Percentiles rank a stretch among this genome's conserved stretches.
Conservation (phyloP, 2,797 vertebrate species). For the Centropyge bicolor region DNA sequence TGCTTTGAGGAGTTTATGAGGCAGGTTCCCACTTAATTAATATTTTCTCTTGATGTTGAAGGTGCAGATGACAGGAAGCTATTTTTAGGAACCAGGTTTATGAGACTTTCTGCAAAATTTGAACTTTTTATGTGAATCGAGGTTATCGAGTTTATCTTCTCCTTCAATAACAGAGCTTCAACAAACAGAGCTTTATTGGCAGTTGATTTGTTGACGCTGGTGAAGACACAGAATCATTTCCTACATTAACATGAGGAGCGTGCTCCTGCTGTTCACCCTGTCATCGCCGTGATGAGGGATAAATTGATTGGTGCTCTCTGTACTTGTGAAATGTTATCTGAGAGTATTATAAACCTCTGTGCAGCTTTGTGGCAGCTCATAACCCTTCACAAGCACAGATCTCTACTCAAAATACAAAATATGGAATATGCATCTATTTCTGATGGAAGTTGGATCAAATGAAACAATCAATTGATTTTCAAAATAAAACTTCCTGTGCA, state of each 20-base stretch:
- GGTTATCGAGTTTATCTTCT: background rate
- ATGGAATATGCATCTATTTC: too few relatives aligned
- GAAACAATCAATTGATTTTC: too few relatives aligned
- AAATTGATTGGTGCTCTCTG: background rate
- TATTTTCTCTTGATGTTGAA: background rate
- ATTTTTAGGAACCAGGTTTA: background rate
- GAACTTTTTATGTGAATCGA: too few relatives aligned
- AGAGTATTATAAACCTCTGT: background rate
- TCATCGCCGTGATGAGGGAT: background rate
- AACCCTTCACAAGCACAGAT: too few relatives aligned
- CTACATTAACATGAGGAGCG: background rate
- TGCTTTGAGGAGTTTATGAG: background rate
- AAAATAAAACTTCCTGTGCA: too few relatives aligned
- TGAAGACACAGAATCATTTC: background rate
- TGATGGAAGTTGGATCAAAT: too few relatives aligned
- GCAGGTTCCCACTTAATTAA: background rate
- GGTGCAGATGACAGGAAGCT: background rate
- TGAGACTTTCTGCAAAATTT: background rate
- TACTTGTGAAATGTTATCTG: background rate
- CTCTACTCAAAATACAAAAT: too few relatives aligned
- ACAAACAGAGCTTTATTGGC: background rate
- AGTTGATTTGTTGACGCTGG: background rate
- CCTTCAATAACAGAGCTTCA: background rate
- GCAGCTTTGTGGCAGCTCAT: background rate
- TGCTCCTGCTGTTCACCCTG: background rate